Evolutionary conservation across 2,888 invertebrate genomes (phyloP), one percentile per base, ranked within the genome.

Genomic region (Lithophane semibrunnea): DNA sequence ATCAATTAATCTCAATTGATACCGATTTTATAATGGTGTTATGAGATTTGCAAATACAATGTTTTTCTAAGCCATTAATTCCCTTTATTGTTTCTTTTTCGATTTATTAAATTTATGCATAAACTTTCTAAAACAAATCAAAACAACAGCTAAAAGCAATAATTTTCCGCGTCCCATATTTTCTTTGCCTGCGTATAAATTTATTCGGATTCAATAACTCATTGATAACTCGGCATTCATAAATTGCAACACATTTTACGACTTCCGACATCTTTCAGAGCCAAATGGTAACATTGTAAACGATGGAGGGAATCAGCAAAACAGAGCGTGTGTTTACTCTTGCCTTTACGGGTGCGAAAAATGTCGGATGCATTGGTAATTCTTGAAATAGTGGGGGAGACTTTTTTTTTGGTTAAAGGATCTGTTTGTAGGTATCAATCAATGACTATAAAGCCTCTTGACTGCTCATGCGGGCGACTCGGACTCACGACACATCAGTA

Each of bases 211-310:
- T 73, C 75, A 61, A 86, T 86, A 85, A 81, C 60, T 84, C 84
- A 86, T 81, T 81, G 70, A 54, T 72, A 75, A 69, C 49, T 56
- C 74, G 67, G 63, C 66, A 87, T 78, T 80, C 82, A 76, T 87
- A 80, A 85, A 82, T 83, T 79, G 60, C 65, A 75, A 78, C 63
- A 79, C 52, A 67, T 74, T 75, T 86, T 85, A 87, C 82, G 82
- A 87, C 68, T 79, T 75, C 79, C 85, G 77, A 75, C 75, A 70
- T 67, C 70, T 84, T 79, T 83, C 83, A 73, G 66, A 63, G 75
- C 54, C 71, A 74, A 82, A 83, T 77, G 83, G 83, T 82, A 71
- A 75, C 79, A 49, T 37, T 64, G 73, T 73, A 74, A 85, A 56
- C 58, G 54, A 54, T 37, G 54, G 54, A 47, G 52, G 54, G n/a